Conservation (phyloP, 2,888 invertebrate species). For the Sepiola atlantica region DNA sequence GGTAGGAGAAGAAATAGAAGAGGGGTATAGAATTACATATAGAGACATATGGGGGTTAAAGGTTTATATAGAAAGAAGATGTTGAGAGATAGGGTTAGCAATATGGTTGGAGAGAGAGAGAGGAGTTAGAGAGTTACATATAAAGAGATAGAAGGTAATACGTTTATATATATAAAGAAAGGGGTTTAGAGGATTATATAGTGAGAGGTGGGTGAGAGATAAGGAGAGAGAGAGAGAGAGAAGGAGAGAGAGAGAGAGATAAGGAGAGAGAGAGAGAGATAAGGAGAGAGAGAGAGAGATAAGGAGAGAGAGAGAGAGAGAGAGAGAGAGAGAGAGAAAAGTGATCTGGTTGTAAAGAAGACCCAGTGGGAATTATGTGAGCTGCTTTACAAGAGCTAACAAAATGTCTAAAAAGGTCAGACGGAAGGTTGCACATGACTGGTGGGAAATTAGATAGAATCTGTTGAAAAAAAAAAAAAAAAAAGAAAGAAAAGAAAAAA, state of each 20-base stretch:
- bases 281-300: neutral
- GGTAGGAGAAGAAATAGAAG: no score
- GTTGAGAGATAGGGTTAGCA: no score
- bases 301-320: neutral
- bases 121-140: no score
- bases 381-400: neutral
- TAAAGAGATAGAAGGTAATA: no score
- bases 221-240: neutral
- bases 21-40: no score
- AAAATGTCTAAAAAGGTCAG: neutral
- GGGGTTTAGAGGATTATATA: no score
- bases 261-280: neutral
- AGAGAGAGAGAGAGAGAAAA: neutral
- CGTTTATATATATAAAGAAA: no score
- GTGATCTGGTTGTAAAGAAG: neutral
- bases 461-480: neutral
- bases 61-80: no score
- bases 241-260: neutral
- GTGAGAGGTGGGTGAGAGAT: neutral
- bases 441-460: neutral
- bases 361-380: neutral
- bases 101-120: no score
- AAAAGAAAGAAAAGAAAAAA: no score
- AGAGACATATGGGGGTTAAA: no score
- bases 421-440: neutral